Evolutionary conservation across 2,888 invertebrate species (phyloP), one percentile per base, ranked within the genome.

Genomic region (Andrena trimmerana): DNA sequence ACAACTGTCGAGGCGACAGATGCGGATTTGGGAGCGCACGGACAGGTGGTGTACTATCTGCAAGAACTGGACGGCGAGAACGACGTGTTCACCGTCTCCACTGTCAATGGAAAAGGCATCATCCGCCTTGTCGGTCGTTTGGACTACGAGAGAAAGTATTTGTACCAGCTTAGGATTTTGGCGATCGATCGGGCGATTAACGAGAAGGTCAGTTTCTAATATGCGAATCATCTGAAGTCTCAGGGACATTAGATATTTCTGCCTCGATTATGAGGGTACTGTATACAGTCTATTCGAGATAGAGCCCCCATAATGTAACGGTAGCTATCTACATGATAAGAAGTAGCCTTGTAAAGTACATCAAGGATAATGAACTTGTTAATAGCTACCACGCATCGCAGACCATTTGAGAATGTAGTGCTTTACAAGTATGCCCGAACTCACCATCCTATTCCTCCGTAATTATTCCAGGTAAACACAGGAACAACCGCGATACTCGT

Each of bases 21-120:
- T 94, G 96, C 96, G 69, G 98, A 98, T 92, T 98, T 98, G 94
- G 98, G 98, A 65, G 97, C 98, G 54, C 98, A 98, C 91, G 98
- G 98, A 59, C 98, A 98, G 95, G 97, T 98, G 31, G 96, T 98
- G 27, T 98, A 98, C 93, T 96, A 97, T 91, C 94, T 98, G n/a
- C 95, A 98, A 95, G 98, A 98, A 90, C 94, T 97, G 69, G 98
- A 97, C 86, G 97, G 96, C 13, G 97, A 97, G 87, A 96, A 96
- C 78, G 96, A 96, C 67, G 95, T 96, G 74, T 98, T 98, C 93
- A 95, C 96, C 33, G 96, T 98, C 68, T 96, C 97, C 88, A 98
- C 98, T 1, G 95, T 97, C 24, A 97, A 97, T 90, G 98, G 98
- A 0, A 97, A 97, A 94, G 98, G 98, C 13, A 96, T 98, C 0